A percentile compares a stretch with the other conserved stretches of the same genome.
phyloP scores from a whole-genome alignment of 2,113 vertebrate species.

The Varanus komodoensis region DNA sequence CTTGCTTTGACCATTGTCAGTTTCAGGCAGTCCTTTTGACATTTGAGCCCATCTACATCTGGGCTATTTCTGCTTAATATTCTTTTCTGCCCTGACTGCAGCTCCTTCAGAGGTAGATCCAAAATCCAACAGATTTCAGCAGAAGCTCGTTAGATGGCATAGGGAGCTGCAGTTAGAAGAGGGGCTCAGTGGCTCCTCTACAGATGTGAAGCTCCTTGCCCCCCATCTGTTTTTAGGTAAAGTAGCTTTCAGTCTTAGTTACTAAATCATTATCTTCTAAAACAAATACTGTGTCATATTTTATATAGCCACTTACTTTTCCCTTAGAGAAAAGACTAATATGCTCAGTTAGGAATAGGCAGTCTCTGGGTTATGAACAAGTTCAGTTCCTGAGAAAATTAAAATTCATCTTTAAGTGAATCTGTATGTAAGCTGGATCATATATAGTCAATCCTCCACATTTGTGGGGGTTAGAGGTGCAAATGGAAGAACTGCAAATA shows the following conservation, averaged over 20 bases:
- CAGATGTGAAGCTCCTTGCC: background rate
- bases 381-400: too few relatives aligned
- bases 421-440: too few relatives aligned
- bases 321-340: background rate
- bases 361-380: too few relatives aligned
- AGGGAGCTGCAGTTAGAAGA: background rate
- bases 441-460: too few relatives aligned
- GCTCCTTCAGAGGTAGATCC: background rate
- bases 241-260: background rate
- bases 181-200: background rate
- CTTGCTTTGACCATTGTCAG: conserved; percentile 52
- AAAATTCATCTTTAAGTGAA: too few relatives aligned
- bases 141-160: background rate
- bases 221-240: background rate
- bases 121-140: background rate
- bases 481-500: too few relatives aligned
- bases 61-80: background rate
- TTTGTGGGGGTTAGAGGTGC: too few relatives aligned
- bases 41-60: too few relatives aligned
- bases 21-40: background rate
- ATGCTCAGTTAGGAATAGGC: background rate
- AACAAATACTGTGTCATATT: background rate
- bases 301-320: background rate
- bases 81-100: background rate
- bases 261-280: background rate